Base-by-base conservation (phyloP, 2,888 invertebrate species). In the Lepidocyrtoides sp. region DNA sequence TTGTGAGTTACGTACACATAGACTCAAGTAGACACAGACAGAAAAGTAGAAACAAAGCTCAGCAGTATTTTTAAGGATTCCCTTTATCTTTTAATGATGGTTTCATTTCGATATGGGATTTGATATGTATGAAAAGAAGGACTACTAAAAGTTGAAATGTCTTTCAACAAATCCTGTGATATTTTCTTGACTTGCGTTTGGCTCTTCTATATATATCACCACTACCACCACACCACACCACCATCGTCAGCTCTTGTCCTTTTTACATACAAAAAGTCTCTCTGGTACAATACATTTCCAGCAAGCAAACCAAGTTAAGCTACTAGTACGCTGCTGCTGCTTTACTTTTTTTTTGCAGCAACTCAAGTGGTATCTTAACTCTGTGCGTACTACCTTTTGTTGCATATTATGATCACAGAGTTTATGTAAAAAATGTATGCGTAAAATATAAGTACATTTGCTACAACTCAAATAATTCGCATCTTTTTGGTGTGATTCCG, bases 1-100 rank as follows among this genome's bases (percentile, higher is more conserved):
- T 79, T 79, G n/a, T n/a, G n/a, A n/a, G n/a, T n/a, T n/a, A 79
- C 57, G 79, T 57, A 57, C 57, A 77, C 51, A 63, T 29, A 72
- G 60, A 60, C 20, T 8, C n/a, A 72, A n/a, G 41, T 4, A 0
- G 41, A 26, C 23, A 17, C 60, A 8, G 26, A 26, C 3, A 51
- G 32, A 41, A 69, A 36, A 75, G 77, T 44, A 57, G 48, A 41
- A 87, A 60, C 54, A 87, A 87, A 79, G 86, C 88, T 88, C 72
- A 82, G 89, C 60, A 89, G 89, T 89, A 89, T 89, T 89, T 89
- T 89, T 60, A 72, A 83, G 85, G 90, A 90, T 85, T 90, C 83
- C n/a, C 85, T 90, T 90, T 90, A 90, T 85, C 90, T 84, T 84
- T 90, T 90, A 90, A 90, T 85, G 90, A 90, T 54, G 90, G 90